Conservation (phyloP, 2,888 invertebrate species). For the Phanerotoma sp. region DNA sequence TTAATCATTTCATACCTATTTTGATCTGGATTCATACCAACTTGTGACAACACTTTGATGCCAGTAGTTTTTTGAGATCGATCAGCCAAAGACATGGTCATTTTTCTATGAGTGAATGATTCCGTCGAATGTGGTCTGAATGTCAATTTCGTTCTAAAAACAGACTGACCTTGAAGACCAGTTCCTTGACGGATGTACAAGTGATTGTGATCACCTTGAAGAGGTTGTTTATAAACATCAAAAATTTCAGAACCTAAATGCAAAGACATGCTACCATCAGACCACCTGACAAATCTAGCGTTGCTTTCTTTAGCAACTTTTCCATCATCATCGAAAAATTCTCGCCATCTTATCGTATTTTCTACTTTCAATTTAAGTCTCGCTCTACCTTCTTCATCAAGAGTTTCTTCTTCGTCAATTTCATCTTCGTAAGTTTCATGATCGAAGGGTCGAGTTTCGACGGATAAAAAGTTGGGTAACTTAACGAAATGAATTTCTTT, state of each 20-base stretch:
- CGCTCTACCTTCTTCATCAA: constrained; percentile 96
- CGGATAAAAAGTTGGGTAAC: constrained; percentile 96
- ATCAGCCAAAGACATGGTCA: constrained; percentile 97
- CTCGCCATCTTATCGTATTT: constrained; percentile 94
- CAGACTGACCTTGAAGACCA: constrained; percentile 95
- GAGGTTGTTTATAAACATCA: constrained; percentile 92
- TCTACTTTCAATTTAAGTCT: constrained; percentile 92
- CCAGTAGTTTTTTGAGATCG: constrained; percentile 90
- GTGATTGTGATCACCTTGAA: constrained; percentile 96
- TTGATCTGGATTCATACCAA: constrained; percentile 92
- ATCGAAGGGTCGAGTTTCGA: constrained; percentile 96
- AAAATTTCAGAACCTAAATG: constrained; percentile 98
- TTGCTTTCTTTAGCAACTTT: constrained; percentile 88
- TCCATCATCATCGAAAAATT: constrained; percentile 77
- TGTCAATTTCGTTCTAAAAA: constrained; percentile 93
- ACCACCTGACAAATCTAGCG: constrained; percentile 94
- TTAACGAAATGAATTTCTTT: constrained; percentile 94
- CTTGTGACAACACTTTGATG: constrained; percentile 94
- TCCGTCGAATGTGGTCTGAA: constrained; percentile 99
- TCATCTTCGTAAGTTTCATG: constrained; percentile 96
- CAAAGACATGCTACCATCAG: constrained; percentile 96
- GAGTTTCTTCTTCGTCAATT: constrained; percentile 96
- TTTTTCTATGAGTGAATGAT: constrained; percentile 98
- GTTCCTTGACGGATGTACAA: constrained; percentile 97
- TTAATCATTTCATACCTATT: constrained; percentile 89